Evolutionary conservation across 2,888 invertebrate species (phyloP).

Genomic region (Phaonia tiefii): DNA sequence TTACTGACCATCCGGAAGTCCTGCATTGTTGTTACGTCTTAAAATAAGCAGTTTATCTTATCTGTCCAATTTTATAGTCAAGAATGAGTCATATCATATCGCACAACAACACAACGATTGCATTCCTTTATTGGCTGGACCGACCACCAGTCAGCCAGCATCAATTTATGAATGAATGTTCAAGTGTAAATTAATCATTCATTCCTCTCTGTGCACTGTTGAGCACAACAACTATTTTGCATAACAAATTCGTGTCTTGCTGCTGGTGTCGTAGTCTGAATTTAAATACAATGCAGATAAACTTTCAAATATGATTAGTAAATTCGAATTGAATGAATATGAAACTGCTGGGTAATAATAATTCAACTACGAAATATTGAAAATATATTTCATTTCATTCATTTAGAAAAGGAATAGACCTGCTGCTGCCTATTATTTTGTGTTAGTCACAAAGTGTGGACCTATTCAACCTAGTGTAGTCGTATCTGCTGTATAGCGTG

Average conservation of each 20-base stretch:
- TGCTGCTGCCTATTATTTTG: conserved; percentile 16
- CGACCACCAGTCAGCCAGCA: not conserved
- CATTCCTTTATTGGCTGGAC: conserved; percentile 5
- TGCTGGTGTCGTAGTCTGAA: conserved; percentile 1
- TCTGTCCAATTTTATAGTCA: no score
- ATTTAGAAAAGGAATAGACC: conserved; percentile 38
- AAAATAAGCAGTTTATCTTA: no score
- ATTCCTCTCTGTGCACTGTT: conserved; percentile 4
- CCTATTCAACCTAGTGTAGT: no score
- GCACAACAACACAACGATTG: no score
- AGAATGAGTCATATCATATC: no score
- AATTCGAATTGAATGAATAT: conserved; percentile 53
- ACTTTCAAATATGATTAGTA: conserved; percentile 50
- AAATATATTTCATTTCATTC: conserved; percentile 48
- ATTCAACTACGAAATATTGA: not conserved
- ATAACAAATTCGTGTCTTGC: conserved; percentile 28
- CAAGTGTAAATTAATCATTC: conserved; percentile 24
- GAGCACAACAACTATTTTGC: conserved; percentile 10
- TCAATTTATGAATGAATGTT: conserved; percentile 28
- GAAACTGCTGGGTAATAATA: not conserved
- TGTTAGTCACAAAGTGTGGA: no score
- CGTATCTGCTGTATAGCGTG: conserved; percentile 48
- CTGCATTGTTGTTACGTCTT: no score
- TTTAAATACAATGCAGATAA: conserved; percentile 58
- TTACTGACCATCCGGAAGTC: no score